Percentiles rank a stretch among this genome's conserved stretches.
Conservation (phyloP, 2,888 invertebrate genomes). For the Apodemia zela region DNA sequence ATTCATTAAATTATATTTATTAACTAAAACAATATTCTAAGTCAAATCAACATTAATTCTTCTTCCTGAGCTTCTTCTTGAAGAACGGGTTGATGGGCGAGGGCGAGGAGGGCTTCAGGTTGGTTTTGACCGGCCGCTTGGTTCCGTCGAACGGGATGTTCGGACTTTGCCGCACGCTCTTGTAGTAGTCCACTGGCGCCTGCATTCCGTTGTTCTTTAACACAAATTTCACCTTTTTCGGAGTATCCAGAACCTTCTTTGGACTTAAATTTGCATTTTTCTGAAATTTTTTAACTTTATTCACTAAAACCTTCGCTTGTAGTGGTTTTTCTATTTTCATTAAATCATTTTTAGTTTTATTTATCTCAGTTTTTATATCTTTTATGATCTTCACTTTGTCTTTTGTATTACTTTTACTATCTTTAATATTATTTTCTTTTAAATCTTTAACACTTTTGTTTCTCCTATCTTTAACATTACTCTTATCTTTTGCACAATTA, state of each 20-base stretch:
- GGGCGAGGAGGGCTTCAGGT: constrained; percentile 85
- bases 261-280: constrained; percentile 36
- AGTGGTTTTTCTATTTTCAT: constrained; percentile 19
- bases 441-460: constrained; percentile 22
- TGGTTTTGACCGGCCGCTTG: constrained; percentile 84
- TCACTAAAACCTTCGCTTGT: constrained; percentile 39
- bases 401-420: constrained; percentile 21
- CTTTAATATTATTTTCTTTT: constrained; percentile 13
- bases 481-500: constrained; percentile 20
- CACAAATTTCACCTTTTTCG: constrained; percentile 87
- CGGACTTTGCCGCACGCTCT: constrained; percentile 85
- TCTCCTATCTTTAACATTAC: constrained; percentile 18
- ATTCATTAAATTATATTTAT: constrained; percentile 16
- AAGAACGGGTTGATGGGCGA: constrained; percentile 90
- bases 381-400: constrained; percentile 18
- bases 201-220: constrained; percentile 86
- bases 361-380: constrained; percentile 30
- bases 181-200: constrained; percentile 86
- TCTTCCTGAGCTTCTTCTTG: constrained; percentile 60
- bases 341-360: constrained; percentile 20
- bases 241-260: constrained; percentile 39
- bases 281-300: constrained; percentile 53
- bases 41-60: constrained; percentile 16
- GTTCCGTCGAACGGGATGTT: constrained; percentile 87
- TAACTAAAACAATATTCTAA: constrained; percentile 17